Percentiles rank a stretch among this genome's conserved stretches.
Conservation (phyloP, 2,888 invertebrate species). For the Tribolium freemani region DNA sequence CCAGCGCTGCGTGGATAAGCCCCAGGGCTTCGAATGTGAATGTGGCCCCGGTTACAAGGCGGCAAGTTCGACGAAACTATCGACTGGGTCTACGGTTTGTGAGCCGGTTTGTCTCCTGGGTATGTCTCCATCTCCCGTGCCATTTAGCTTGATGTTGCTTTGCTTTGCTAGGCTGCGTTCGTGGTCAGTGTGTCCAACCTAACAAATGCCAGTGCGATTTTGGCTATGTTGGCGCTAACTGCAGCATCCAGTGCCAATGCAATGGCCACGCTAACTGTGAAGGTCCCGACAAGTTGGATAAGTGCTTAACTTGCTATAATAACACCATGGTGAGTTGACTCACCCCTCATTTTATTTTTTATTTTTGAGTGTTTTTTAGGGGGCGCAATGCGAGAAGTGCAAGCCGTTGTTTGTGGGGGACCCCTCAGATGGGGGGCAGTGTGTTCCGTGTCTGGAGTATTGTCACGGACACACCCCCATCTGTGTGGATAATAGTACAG, state of each 20-base stretch:
- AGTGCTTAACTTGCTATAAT: constrained; percentile 88
- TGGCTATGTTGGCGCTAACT: constrained; percentile 95
- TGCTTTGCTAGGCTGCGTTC: constrained; percentile 76
- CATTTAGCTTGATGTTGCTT: constrained; percentile 44
- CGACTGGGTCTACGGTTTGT: constrained; percentile 69
- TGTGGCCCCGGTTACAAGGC: constrained; percentile 83
- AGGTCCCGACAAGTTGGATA: constrained; percentile 86
- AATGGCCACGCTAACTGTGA: constrained; percentile 95
- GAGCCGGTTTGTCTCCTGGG: constrained; percentile 85
- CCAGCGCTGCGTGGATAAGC: constrained; percentile 89
- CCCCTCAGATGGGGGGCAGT: constrained; percentile 86
- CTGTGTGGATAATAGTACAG: constrained; percentile 74
- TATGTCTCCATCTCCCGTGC: constrained; percentile 45
- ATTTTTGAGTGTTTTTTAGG: constrained; percentile 68
- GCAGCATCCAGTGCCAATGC: constrained; percentile 94
- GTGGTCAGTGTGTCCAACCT: constrained; percentile 87
- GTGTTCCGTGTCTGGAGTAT: constrained; percentile 89
- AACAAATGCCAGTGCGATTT: constrained; percentile 91
- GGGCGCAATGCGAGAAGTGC: constrained; percentile 92
- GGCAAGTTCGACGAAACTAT: constrained; percentile 60
- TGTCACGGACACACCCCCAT: constrained; percentile 91
- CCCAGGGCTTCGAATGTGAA: constrained; percentile 85
- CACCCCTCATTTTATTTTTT: not conserved
- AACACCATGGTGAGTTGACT: constrained; percentile 82
- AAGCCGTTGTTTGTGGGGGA: constrained; percentile 93